Evolutionary conservation across 2,797 vertebrate genomes (phyloP).

Genomic region (Catharus ustulatus): DNA sequence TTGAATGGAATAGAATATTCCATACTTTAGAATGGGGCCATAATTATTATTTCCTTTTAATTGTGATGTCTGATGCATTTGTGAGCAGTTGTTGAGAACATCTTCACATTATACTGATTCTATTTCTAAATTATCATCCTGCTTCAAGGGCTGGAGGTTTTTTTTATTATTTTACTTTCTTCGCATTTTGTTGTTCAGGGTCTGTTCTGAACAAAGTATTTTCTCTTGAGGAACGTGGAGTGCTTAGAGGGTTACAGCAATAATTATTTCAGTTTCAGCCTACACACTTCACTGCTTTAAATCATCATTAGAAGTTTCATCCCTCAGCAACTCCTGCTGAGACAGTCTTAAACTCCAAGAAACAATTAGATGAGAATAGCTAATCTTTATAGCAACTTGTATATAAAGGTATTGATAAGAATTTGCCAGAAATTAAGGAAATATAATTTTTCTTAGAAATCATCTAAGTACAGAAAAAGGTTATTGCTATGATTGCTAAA

Average conservation of each 20-base stretch:
- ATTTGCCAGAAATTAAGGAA: constrained; percentile 14
- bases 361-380: constrained; percentile 56
- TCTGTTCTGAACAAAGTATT: constrained; percentile 64
- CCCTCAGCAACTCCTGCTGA: constrained; percentile 68
- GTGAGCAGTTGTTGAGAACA: constrained; percentile 61
- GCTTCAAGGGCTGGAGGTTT: not conserved
- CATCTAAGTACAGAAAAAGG: not conserved
- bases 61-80: constrained; percentile 69
- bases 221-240: constrained; percentile 64
- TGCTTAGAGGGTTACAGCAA: constrained; percentile 69
- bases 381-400: constrained; percentile 28
- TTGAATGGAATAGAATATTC: constrained; percentile 63
- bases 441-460: not conserved
- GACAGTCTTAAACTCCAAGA: constrained; percentile 58
- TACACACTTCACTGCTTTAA: constrained; percentile 73
- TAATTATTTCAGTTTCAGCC: constrained; percentile 72
- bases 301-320: constrained; percentile 72
- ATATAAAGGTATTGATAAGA: constrained; percentile 38
- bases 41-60: constrained; percentile 66
- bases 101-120: constrained; percentile 49
- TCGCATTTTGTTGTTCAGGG: constrained; percentile 60
- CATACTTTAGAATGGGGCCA: constrained; percentile 56
- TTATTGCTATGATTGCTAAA: not conserved
- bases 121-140: constrained; percentile 54
- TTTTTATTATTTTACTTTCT: constrained; percentile 50